A percentile compares a stretch with the other conserved stretches of the same genome.
Evolutionary conservation across 1,140 invertebrate genomes (phyloP).

Genomic region (Cydia splendana): DNA sequence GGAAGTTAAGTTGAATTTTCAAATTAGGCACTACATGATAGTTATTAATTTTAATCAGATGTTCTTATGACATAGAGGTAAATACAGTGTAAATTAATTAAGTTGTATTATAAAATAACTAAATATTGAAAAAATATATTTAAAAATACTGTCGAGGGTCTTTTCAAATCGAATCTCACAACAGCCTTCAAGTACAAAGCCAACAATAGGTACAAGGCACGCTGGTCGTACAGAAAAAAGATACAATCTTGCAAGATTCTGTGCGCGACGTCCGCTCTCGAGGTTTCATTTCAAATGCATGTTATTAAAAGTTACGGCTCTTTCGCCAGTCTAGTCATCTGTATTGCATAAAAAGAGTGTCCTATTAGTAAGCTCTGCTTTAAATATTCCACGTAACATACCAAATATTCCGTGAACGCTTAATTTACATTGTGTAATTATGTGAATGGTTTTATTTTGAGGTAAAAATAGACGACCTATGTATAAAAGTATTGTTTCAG

Average conservation of each 20-base stretch:
- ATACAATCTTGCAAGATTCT: constrained; percentile 5
- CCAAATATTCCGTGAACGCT: not conserved
- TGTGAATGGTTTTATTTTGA: no score
- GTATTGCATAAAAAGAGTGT: not conserved
- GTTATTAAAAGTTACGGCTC: not conserved
- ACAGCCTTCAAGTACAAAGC: not conserved
- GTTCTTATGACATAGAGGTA: no score
- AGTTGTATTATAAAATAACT: no score
- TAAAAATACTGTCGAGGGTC: no score
- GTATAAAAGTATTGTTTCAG: no score
- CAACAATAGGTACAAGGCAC: not conserved
- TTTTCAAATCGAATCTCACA: not conserved
- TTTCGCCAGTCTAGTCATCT: not conserved
- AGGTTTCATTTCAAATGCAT: not conserved
- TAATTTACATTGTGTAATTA: no score
- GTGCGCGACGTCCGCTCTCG: not conserved
- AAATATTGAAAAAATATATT: no score
- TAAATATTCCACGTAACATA: not conserved
- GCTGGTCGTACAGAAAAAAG: not conserved
- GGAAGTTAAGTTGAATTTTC: no score
- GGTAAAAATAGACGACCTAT: no score
- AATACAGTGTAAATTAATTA: no score
- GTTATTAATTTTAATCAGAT: no score
- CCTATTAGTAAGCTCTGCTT: not conserved
- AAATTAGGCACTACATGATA: no score